phyloP scores from a whole-genome alignment of 2,888 invertebrate species.

The Eucera pruinosa region DNA sequence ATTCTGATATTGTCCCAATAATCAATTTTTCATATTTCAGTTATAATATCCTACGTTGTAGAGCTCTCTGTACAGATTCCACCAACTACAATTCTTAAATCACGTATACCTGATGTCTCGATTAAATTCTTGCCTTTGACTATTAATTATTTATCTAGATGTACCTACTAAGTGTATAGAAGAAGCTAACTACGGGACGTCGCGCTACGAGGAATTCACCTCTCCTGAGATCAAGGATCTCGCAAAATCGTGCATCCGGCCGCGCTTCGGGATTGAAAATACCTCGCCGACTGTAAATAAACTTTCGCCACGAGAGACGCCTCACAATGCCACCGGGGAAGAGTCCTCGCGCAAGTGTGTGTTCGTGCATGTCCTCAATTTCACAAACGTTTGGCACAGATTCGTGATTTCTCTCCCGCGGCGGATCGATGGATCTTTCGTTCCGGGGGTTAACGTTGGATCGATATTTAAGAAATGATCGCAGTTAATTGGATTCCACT shows the following conservation, averaged over 20 bases:
- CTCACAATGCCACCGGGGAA: conserved; percentile 63
- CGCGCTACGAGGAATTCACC: conserved; percentile 24
- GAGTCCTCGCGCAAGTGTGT: conserved; percentile 38
- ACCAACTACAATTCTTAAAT: too few relatives aligned
- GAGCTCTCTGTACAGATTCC: too few relatives aligned
- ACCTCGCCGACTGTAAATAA: conserved; percentile 72
- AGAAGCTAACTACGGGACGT: conserved; percentile 19
- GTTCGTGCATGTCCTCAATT: conserved; percentile 79
- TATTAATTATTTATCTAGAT: conserved; percentile 59
- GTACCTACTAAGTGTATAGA: conserved; percentile 33
- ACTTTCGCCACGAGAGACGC: conserved; percentile 70
- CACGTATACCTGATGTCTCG: neutral
- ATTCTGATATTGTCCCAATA: too few relatives aligned
- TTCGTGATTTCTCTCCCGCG: conserved; percentile 79
- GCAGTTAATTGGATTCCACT: neutral
- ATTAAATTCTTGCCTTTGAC: conserved; percentile 18
- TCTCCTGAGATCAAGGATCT: conserved; percentile 60
- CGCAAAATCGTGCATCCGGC: conserved; percentile 67
- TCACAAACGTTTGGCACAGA: conserved; percentile 82
- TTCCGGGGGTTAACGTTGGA: conserved; percentile 24
- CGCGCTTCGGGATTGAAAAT: conserved; percentile 70
- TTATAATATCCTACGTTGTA: too few relatives aligned
- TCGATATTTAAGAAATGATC: conserved; percentile 1
- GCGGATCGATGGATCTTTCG: conserved; percentile 57
- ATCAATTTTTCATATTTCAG: too few relatives aligned